Conservation (phyloP, 2,888 invertebrate genomes). For the Frankliniella intonsa region DNA sequence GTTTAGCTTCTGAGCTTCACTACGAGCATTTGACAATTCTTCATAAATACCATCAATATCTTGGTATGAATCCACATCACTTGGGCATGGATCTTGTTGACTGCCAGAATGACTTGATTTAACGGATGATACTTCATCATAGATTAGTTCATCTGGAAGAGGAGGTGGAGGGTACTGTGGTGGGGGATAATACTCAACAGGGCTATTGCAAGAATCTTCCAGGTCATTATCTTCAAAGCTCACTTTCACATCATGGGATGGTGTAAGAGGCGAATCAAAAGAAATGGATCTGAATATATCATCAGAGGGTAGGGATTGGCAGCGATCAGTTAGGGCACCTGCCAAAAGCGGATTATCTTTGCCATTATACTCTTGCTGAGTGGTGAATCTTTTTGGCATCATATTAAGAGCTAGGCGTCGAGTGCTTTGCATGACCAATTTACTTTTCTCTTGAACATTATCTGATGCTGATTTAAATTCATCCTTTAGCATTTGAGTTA, state of each 20-base stretch:
- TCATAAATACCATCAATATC: constrained; percentile 38
- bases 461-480: constrained; percentile 50
- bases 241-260: constrained; percentile 31
- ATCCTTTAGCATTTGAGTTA: constrained; percentile 50
- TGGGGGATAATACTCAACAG: constrained; percentile 51
- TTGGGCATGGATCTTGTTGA: constrained; percentile 34
- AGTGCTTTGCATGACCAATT: constrained; percentile 61
- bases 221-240: constrained; percentile 16
- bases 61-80: constrained; percentile 31
- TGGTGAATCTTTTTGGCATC: constrained; percentile 42
- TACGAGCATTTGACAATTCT: constrained; percentile 35
- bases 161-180: constrained; percentile 59
- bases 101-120: constrained; percentile 40
- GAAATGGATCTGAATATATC: constrained; percentile 62
- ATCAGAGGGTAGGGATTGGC: constrained; percentile 55
- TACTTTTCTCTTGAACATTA: constrained; percentile 53
- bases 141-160: constrained; percentile 53
- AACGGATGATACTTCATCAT: constrained; percentile 52
- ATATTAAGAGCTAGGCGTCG: constrained; percentile 52
- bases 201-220: constrained; percentile 40
- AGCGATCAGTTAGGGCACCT: constrained; percentile 44
- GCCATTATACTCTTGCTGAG: constrained; percentile 38
- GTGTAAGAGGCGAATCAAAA: constrained; percentile 57
- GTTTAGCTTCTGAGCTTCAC: neutral
- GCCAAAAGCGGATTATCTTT: neutral